Evolutionary conservation across 1,140 invertebrate species (phyloP).

Genomic region (Neodiprion lecontei): DNA sequence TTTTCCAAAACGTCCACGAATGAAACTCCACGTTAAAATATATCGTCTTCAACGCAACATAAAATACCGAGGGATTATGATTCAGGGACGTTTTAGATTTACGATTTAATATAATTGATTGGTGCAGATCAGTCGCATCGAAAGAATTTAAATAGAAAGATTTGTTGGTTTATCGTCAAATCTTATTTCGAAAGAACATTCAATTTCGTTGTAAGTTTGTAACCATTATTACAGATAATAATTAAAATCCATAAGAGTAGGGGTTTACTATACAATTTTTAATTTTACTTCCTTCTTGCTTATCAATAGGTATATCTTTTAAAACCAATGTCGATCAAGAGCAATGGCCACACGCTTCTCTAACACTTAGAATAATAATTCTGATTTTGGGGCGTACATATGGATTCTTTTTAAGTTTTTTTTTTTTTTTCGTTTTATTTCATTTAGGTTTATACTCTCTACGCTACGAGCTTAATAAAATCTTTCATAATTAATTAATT

Average conservation of each 20-base stretch:
- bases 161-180: conserved; percentile 45
- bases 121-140: conserved; percentile 43
- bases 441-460: conserved; percentile 37
- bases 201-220: conserved; percentile 59
- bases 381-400: conserved; percentile 43
- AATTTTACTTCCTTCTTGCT: conserved; percentile 45
- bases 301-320: conserved; percentile 45
- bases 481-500: conserved; percentile 23
- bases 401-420: conserved; percentile 26
- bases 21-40: conserved; percentile 17
- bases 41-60: conserved; percentile 1
- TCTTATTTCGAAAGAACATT: conserved; percentile 43
- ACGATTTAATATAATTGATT: conserved; percentile 37
- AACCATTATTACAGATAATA: conserved; percentile 56
- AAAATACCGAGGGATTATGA: conserved; percentile 19
- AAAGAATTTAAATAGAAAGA: conserved; percentile 44
- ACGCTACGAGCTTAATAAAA: conserved; percentile 53
- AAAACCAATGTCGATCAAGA: conserved; percentile 51
- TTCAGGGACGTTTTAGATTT: conserved; percentile 27
- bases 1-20: conserved; percentile 43
- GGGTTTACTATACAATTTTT: conserved; percentile 58
- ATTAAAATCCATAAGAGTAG: conserved; percentile 51
- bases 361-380: conserved; percentile 49
- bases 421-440: conserved; percentile 38
- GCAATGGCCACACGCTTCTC: conserved; percentile 39